phyloP scores from a whole-genome alignment of 35 echinoderm and acorn worm genomes.

The Strongylocentrotus purpuratus region DNA sequence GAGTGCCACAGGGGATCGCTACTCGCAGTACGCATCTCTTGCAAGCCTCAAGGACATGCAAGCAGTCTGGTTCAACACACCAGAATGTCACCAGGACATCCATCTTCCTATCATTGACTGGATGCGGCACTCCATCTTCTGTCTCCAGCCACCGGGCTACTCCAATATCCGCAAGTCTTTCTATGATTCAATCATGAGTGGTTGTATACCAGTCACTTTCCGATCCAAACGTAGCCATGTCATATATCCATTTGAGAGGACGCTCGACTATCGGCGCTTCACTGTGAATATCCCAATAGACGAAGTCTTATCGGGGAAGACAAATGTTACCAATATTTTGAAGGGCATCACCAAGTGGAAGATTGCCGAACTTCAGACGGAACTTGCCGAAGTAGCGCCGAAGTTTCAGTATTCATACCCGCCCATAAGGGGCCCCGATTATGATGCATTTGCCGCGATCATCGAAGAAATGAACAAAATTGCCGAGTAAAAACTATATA shows the following conservation, averaged over 20 bases:
- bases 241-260: slow-evolving; percentile 64
- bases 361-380: slow-evolving; percentile 51
- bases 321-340: slow-evolving; percentile 53
- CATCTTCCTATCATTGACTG: slow-evolving; percentile 71
- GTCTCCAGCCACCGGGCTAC: slow-evolving; percentile 72
- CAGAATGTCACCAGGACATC: slow-evolving; percentile 58
- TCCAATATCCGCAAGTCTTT: slow-evolving; percentile 76
- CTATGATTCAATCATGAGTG: slow-evolving; percentile 67
- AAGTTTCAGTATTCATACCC: slow-evolving; percentile 69
- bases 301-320: slow-evolving; percentile 57
- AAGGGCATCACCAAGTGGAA: slow-evolving; percentile 55
- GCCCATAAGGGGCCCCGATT: slow-evolving; percentile 23
- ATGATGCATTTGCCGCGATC: slow-evolving; percentile 64
- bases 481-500: neutral
- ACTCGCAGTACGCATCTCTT: slow-evolving; percentile 48
- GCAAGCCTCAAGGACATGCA: slow-evolving; percentile 21
- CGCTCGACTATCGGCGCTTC: slow-evolving; percentile 63
- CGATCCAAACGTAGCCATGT: slow-evolving; percentile 59
- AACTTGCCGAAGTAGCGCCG: slow-evolving; percentile 50
- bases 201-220: slow-evolving; percentile 77
- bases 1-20: slow-evolving; percentile 54
- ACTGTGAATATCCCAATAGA: slow-evolving; percentile 66
- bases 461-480: slow-evolving; percentile 65
- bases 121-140: slow-evolving; percentile 73
- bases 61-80: slow-evolving; percentile 75